Conservation (phyloP, 2,888 invertebrate genomes). For the Slavum lentiscoides region DNA sequence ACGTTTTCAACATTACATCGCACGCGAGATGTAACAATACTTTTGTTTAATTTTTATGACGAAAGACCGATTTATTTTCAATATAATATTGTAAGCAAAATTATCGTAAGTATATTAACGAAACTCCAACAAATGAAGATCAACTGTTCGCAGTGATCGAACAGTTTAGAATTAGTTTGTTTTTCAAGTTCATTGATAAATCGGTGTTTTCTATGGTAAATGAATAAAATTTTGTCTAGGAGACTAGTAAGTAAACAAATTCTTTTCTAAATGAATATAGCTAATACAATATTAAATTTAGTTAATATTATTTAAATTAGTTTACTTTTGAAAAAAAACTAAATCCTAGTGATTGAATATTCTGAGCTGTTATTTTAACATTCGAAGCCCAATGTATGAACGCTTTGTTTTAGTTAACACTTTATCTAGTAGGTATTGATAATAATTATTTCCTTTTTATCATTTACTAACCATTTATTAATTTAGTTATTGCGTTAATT, state of each 20-base stretch:
- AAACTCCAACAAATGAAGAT: too few relatives aligned
- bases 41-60: too few relatives aligned
- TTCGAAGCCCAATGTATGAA: constrained; percentile 17
- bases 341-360: constrained; percentile 22
- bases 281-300: neutral
- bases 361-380: neutral
- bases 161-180: neutral
- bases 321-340: neutral
- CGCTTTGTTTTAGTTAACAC: neutral
- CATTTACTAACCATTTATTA: neutral
- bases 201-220: neutral
- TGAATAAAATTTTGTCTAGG: neutral
- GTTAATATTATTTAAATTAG: neutral
- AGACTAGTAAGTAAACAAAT: neutral
- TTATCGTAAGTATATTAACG: too few relatives aligned
- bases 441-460: neutral
- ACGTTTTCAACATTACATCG: too few relatives aligned
- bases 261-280: neutral
- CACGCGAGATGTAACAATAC: too few relatives aligned
- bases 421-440: neutral
- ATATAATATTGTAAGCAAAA: too few relatives aligned
- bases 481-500: too few relatives aligned
- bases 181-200: neutral
- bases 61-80: too few relatives aligned
- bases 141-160: constrained; percentile 16